These are phyloP conservation scores for Ypsolopha sequella DNA, from an alignment of 2,888 invertebrate genomes.

Conservation along the genomic window DNA sequence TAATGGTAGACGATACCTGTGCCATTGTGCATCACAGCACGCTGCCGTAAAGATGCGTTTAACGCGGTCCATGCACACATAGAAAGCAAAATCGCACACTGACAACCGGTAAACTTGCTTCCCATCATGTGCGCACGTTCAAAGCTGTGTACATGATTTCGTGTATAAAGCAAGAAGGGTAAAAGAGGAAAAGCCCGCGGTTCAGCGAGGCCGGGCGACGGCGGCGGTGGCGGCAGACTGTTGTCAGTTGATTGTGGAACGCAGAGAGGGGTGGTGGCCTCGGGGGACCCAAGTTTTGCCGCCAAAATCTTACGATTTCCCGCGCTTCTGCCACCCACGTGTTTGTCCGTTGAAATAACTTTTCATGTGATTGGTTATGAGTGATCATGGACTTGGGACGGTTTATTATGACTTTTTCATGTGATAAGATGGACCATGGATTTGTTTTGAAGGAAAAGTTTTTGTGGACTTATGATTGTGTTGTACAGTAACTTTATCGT, in stretches of 20 bases:
- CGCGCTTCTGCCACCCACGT: slow-evolving; percentile 34
- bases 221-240: slow-evolving; percentile 38
- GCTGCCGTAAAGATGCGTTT: slow-evolving; percentile 35
- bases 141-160: slow-evolving; percentile 43
- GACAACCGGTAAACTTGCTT: slow-evolving; percentile 5
- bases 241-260: slow-evolving; percentile 53
- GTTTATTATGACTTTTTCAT: too few relatives aligned
- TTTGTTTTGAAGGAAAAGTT: too few relatives aligned
- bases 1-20: slow-evolving; percentile 20
- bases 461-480: too few relatives aligned
- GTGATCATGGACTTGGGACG: too few relatives aligned
- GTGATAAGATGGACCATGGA: too few relatives aligned
- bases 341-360: too few relatives aligned
- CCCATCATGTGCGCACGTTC: not conserved
- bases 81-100: slow-evolving; percentile 12
- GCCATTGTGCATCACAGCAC: slow-evolving; percentile 37
- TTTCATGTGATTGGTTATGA: too few relatives aligned
- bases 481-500: too few relatives aligned
- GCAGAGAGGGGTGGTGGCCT: slow-evolving; percentile 44
- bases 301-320: slow-evolving; percentile 40
- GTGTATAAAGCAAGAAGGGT: slow-evolving; percentile 55
- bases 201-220: slow-evolving; percentile 53
- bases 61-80: slow-evolving; percentile 10
- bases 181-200: slow-evolving; percentile 51
- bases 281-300: slow-evolving; percentile 23